Evolutionary conservation across 2,797 vertebrate species (phyloP).

Genomic region (Chelon auratus): DNA sequence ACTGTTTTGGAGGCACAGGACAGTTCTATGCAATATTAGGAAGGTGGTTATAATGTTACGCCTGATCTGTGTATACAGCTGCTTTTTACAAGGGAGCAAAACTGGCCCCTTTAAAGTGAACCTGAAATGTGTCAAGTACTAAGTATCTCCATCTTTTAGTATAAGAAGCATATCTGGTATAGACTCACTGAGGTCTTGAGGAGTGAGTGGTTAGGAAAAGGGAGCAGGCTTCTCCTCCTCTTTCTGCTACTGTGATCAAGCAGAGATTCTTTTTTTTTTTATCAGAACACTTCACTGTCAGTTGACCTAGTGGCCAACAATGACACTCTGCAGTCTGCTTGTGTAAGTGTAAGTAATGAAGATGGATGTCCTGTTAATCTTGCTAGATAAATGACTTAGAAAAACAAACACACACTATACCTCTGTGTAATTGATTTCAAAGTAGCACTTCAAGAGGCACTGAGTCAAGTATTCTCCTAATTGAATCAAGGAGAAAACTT

Average conservation of each 20-base stretch:
- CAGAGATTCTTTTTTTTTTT: not conserved
- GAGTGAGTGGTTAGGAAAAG: not conserved
- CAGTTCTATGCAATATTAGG: too few relatives aligned
- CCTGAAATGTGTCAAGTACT: too few relatives aligned
- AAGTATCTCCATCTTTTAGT: not conserved
- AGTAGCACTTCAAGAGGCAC: not conserved
- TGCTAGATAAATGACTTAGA: not conserved
- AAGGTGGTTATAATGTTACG: too few relatives aligned
- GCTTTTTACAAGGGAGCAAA: too few relatives aligned
- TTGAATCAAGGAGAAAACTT: conserved; percentile 37
- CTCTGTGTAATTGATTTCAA: conserved; percentile 2
- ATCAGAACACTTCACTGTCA: not conserved
- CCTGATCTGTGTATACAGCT: too few relatives aligned
- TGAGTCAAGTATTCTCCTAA: conserved; percentile 14
- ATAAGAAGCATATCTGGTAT: not conserved
- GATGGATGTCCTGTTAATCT: not conserved
- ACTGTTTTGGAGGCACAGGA: too few relatives aligned
- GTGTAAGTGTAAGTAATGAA: not conserved
- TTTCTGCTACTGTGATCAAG: not conserved
- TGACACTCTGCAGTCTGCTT: not conserved
- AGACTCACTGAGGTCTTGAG: not conserved
- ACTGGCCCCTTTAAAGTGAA: too few relatives aligned
- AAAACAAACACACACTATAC: not conserved
- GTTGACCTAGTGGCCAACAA: not conserved
- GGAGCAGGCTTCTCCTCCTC: not conserved